phyloP scores from a whole-genome alignment of 1,140 invertebrate genomes.

The Drepana arcuata region DNA sequence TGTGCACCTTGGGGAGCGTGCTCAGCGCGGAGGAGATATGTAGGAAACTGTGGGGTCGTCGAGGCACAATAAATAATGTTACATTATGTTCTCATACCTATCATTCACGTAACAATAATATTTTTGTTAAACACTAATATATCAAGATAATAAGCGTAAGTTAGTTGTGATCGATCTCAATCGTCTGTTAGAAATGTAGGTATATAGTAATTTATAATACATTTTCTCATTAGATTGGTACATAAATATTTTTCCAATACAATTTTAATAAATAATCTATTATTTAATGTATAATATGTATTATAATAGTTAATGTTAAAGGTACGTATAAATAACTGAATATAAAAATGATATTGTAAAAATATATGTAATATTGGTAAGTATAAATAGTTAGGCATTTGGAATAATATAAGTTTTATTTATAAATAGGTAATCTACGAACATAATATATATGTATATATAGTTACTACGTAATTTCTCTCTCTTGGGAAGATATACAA shows the following conservation, averaged over 20 bases:
- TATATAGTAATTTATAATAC: slow-evolving; percentile 28
- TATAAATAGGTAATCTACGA: slow-evolving; percentile 24
- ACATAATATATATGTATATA: slow-evolving; percentile 7
- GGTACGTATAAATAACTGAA: slow-evolving; percentile 24
- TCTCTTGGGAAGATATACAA: slow-evolving; percentile 58
- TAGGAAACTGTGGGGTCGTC: slow-evolving; percentile 25
- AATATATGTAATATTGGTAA: slow-evolving; percentile 36
- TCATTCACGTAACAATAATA: slow-evolving; percentile 43
- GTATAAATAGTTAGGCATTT: slow-evolving; percentile 21
- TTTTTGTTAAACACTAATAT: slow-evolving; percentile 46
- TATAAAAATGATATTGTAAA: slow-evolving; percentile 46
- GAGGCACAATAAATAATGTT: slow-evolving; percentile 53
- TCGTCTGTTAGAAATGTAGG: slow-evolving; percentile 26
- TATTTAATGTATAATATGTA: background rate
- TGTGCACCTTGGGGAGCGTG: slow-evolving; percentile 4
- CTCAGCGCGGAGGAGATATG: slow-evolving; percentile 12
- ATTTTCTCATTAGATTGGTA: slow-evolving; percentile 19
- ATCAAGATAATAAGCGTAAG: slow-evolving; percentile 68
- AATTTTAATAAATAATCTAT: background rate
- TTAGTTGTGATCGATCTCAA: slow-evolving; percentile 40
- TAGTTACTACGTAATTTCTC: slow-evolving; percentile 21
- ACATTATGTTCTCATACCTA: slow-evolving; percentile 39
- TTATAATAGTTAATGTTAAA: too few relatives aligned
- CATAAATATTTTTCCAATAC: slow-evolving; percentile 16
- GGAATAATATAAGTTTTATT: slow-evolving; percentile 15